Evolutionary conservation across 2,888 invertebrate genomes (phyloP).

Genomic region (Tiliacea citrago): DNA sequence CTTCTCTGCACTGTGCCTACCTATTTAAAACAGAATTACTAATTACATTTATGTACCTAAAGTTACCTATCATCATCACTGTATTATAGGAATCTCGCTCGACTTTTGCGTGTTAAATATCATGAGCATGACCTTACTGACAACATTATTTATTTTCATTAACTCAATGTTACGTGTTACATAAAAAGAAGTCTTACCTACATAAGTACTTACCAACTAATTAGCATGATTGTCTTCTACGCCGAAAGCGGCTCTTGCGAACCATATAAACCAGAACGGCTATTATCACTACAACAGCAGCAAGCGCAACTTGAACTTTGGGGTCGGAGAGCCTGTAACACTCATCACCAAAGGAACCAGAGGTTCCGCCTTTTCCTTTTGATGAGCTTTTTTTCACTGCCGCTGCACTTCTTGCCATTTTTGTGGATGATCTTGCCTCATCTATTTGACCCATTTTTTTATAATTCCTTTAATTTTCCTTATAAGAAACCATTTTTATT

Average conservation of each 20-base stretch:
- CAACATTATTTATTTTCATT: neutral
- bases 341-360: neutral
- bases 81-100: neutral
- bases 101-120: neutral
- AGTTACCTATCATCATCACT: neutral
- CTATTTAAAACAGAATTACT: neutral
- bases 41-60: neutral
- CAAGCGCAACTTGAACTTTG: conserved; percentile 73
- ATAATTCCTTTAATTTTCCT: conserved; percentile 9
- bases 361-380: conserved; percentile 8
- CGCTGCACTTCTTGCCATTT: conserved; percentile 69
- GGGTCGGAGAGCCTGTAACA: conserved; percentile 73
- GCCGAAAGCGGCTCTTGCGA: conserved; percentile 60
- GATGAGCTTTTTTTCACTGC: conserved; percentile 61
- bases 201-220: conserved; percentile 5
- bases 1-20: too few relatives aligned
- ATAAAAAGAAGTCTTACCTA: neutral
- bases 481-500: conserved; percentile 29
- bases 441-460: conserved; percentile 71
- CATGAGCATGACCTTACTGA: too few relatives aligned
- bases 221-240: conserved; percentile 49
- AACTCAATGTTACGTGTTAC: neutral
- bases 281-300: conserved; percentile 73
- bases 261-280: conserved; percentile 75
- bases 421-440: conserved; percentile 65